Evolutionary conservation across 37 sponge, comb jelly and placozoan species (phyloP), one percentile per base, ranked within the genome.

Genomic region (Eunapius fragilis): DNA sequence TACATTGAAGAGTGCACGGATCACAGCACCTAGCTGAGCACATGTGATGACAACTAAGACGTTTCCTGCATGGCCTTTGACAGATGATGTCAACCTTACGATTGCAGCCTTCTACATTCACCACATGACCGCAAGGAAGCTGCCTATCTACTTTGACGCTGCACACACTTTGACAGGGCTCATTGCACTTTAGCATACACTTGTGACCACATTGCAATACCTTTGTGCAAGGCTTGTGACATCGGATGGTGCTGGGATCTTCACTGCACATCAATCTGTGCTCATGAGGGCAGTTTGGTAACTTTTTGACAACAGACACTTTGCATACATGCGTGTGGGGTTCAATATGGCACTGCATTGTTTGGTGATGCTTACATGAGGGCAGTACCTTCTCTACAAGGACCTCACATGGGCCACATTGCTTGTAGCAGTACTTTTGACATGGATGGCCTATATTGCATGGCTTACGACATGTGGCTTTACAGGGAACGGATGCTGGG

Each of bases 21-120:
- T 73, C 71, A 19, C 89, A 75, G 79, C 95, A 95, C 41, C 49
- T 87, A 0, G 25, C 80, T 2, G 11, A 47, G 30, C 91, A 91
- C 30, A 34, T 35, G 82, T 91, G 91, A 0, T 86, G 86, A 91
- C 91, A 91, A 31, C 38, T 32, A 4, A 86, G 73, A 2, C 32
- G 79, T 30, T 73, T 31, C 0, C 5, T 31, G 31, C 91, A 90
- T 49, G 58, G 24, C 27, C 69, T 67, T 25, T 36, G 41, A 76
- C 84, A 84, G 0, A 22, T 32, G 17, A 25, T 37, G 38, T 28
- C 31, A 22, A 0, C 2, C 28, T 71, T 7, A 38, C 10, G 22
- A 69, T 70, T 9, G 33, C 24, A 17, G 45, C 87, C 81, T 13
- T 25, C 33, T 25, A 48, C 25, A 22, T 67, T 11, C 6, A 19